Evolutionary conservation across 1,140 invertebrate genomes (phyloP), one percentile per base, ranked within the genome.

Genomic region (Scaptomyza graminum): DNA sequence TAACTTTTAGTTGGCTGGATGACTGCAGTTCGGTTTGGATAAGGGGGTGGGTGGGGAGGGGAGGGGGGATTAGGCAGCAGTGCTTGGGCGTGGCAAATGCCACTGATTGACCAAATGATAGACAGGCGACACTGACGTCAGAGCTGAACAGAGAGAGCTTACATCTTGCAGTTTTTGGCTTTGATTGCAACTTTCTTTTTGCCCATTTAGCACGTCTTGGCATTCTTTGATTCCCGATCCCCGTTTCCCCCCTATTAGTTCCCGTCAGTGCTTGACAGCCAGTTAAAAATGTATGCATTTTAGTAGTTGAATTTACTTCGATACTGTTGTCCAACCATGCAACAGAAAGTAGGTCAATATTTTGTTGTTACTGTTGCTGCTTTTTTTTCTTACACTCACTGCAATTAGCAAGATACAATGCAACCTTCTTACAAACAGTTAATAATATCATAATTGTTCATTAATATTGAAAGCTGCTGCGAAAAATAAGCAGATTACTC

Each of bases 31-130:
- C 22, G 22, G 11, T n/a, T n/a, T n/a, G n/a, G n/a, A n/a, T n/a
- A n/a, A n/a, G 15, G 39, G 44, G 47, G 28, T 28, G 6, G 6
- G 0, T 0, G 5, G 31, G 7, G 1, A 2, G 8, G 6, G 31
- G 31, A 1, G 8, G 31, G 31, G 31, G 9, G 8, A 9, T 9
- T 3, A 15, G 37, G 34, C 25, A 43, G 18, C 56, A 50, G 37
- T 47, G 54, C 16, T 13, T 5, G 41, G 72, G 80, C 52, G 47
- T 73, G 68, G 73, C 67, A 15, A 34, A 13, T 56, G 81, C 62
- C 65, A 71, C 82, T 85, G 81, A 78, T 82, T 87, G 82, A 81
- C 82, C 82, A 85, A 85, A 85, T 80, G 81, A 87, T 85, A 78
- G 81, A 77, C 81, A 85, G 74, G 37, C 73, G 54, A 67, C 74